These are phyloP conservation scores for Dorcus hopei DNA, from an alignment of 2,888 invertebrate species.

Conservation along the genomic window DNA sequence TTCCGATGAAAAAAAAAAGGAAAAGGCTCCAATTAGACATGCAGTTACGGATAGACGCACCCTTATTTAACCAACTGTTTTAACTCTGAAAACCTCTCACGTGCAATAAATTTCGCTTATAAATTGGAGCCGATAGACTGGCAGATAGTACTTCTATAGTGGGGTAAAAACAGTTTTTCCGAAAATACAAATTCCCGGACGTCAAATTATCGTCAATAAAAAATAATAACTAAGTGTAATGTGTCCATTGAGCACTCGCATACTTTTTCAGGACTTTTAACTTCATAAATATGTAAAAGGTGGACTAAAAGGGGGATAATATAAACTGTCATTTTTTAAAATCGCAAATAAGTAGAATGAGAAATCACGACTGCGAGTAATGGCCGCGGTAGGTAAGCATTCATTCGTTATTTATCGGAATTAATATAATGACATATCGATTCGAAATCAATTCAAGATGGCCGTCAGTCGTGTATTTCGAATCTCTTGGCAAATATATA, in stretches of 20 bases:
- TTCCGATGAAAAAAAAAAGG: background rate
- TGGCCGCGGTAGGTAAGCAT: constrained; percentile 28
- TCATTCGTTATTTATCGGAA: constrained; percentile 40
- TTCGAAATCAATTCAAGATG: constrained; percentile 44
- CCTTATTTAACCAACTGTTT: constrained; percentile 14
- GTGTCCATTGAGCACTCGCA: constrained; percentile 23
- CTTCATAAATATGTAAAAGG: constrained; percentile 33
- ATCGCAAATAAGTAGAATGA: constrained; percentile 26
- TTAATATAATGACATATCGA: constrained; percentile 47
- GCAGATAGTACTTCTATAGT: constrained; percentile 4
- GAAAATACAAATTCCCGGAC: constrained; percentile 27
- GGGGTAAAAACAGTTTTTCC: background rate
- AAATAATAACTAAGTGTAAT: constrained; percentile 31
- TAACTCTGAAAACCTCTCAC: constrained; percentile 13
- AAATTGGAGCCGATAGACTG: constrained; percentile 17
- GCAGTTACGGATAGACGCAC: constrained; percentile 5
- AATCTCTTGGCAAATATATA: constrained; percentile 40
- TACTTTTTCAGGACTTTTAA: constrained; percentile 22
- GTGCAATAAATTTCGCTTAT: constrained; percentile 17
- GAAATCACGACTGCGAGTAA: constrained; percentile 30
- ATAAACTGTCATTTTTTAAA: constrained; percentile 25
- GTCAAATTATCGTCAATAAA: constrained; percentile 31
- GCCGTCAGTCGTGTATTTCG: constrained; percentile 39
- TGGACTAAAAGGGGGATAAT: constrained; percentile 25
- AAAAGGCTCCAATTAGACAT: background rate